A percentile compares a stretch with the other conserved stretches of the same genome.
Conservation (phyloP, 2,888 invertebrate genomes). For the Melanotus villosus region DNA sequence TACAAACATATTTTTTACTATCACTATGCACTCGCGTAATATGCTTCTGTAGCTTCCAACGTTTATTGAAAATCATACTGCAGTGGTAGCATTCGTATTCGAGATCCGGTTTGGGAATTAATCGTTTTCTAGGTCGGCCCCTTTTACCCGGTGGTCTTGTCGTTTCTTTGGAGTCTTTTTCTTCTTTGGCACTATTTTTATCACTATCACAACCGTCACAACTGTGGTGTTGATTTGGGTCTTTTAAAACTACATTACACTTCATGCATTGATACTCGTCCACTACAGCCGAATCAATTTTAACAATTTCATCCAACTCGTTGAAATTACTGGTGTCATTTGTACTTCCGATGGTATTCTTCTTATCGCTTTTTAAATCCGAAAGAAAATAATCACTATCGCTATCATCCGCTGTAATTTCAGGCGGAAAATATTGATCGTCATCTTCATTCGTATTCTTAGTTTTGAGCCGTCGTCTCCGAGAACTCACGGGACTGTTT, state of each 20-base stretch:
- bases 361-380: background rate
- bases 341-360: background rate
- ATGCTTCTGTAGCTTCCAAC: constrained; percentile 57
- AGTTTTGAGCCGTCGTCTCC: background rate
- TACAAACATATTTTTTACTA: constrained; percentile 53
- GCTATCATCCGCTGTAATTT: background rate
- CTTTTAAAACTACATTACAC: background rate
- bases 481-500: background rate
- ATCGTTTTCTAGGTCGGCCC: constrained; percentile 32
- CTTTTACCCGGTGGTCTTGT: background rate
- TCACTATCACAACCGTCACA: background rate
- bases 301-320: background rate
- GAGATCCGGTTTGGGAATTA: constrained; percentile 15
- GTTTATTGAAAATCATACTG: constrained; percentile 52
- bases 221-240: background rate
- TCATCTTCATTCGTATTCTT: background rate
- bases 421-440: background rate
- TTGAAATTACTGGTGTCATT: background rate
- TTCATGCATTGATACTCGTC: constrained; percentile 4
- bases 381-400: constrained; percentile 27
- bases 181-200: background rate
- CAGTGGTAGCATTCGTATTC: constrained; percentile 55
- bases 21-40: constrained; percentile 51
- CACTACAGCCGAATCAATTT: background rate
- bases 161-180: constrained; percentile 10